Conservation (phyloP, 2,888 invertebrate genomes). For the Saturnia japonica region DNA sequence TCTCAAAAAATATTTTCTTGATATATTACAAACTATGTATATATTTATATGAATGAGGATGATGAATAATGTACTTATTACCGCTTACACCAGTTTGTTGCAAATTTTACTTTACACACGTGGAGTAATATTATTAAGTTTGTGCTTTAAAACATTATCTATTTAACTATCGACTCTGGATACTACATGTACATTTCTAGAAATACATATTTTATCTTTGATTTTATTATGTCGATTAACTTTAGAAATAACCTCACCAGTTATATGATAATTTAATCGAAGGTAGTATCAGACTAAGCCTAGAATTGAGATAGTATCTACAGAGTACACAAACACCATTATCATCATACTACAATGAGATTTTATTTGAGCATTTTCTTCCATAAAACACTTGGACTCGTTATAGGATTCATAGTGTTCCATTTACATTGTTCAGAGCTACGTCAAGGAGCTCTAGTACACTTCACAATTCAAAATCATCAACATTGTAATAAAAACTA, state of each 20-base stretch:
- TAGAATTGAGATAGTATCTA: too few species aligned
- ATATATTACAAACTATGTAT: background rate
- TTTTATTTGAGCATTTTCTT: background rate
- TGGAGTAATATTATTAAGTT: too few species aligned
- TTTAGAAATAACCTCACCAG: too few species aligned
- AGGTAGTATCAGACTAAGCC: too few species aligned
- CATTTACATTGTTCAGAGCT: background rate
- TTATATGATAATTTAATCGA: too few species aligned
- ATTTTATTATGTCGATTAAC: too few species aligned
- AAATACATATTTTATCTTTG: too few species aligned
- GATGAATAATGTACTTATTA: background rate
- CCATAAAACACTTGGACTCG: background rate
- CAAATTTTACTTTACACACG: background rate
- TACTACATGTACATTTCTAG: too few species aligned
- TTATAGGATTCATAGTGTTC: background rate
- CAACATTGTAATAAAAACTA: background rate
- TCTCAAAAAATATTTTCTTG: background rate
- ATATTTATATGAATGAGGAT: background rate
- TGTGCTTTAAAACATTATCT: too few species aligned
- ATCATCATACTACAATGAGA: too few species aligned
- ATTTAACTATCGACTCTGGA: too few species aligned
- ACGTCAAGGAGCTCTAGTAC: background rate
- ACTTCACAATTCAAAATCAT: background rate
- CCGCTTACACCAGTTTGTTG: background rate
- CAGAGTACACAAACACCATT: too few species aligned